Base-by-base conservation (phyloP, 2,797 vertebrate genomes). In the Trematomus bernacchii region DNA sequence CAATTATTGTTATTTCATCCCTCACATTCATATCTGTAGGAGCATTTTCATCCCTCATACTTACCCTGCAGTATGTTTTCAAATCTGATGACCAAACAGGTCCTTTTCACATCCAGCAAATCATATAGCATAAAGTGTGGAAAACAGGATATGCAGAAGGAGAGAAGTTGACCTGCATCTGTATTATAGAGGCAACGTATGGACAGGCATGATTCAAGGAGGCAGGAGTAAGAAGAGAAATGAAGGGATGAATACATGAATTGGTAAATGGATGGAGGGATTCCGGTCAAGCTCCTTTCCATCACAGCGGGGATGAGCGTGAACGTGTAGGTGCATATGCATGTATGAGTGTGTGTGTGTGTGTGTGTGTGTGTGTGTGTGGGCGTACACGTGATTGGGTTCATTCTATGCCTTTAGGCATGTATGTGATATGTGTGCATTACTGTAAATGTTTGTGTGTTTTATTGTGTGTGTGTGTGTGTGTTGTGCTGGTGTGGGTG, bases 261-360 rank as follows among this genome's bases (percentile, higher is more conserved):
- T 79, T 40, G 48, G 44, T 73, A 80, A 83, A 73, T 27, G 51
- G 71, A 78, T 55, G 58, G 60, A 69, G 68, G 79, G 72, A 86
- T 84, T 86, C 71, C 6, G 43, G 63, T 85, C 80, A 72, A 80
- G 72, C 78, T 85, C 42, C 55, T 76, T 83, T 84, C 70, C 62
- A 77, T 87, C 59, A 44, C 48, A 67, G 74, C 78, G 13, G 61
- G 62, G 64, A 79, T 83, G 76, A 84, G 73, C 71, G 15, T 23
- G 55, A 83, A 21, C 30, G 71, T 75, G 80, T 85, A 85, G 83
- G 84, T 43, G 77, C 83, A 68, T 76, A 64, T 57, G 60, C 11
- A 60, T 60, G 23, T 67, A 4, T 40, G 47, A 53, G 40, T 19
- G 19, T 76, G 5, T 67, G 64, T 64, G 5, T 67, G 64, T 64